These are phyloP conservation scores for Marmota flaviventris DNA, from an alignment of 2,113 vertebrate species.

Conservation along the genomic window DNA sequence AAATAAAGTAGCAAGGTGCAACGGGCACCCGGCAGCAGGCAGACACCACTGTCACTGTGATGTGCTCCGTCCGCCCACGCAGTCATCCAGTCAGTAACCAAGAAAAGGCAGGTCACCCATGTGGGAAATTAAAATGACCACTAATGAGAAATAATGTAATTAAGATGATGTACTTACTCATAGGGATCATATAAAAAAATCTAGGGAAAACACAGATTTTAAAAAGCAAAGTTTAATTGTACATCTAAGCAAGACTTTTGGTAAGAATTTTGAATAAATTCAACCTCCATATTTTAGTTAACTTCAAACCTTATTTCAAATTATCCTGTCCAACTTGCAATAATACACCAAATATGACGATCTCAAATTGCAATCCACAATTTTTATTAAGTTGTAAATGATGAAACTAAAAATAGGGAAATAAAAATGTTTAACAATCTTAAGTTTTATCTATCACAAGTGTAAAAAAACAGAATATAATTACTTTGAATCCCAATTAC, in stretches of 20 bases:
- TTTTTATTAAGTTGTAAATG: slow-evolving; percentile 61
- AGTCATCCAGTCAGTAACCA: neutral
- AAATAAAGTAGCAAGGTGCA: neutral
- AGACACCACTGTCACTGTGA: neutral
- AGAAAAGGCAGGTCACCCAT: neutral
- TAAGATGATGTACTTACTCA: neutral
- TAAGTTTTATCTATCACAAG: neutral
- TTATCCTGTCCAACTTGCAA: slow-evolving; percentile 26
- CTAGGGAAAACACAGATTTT: slow-evolving; percentile 39
- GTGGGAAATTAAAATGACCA: neutral
- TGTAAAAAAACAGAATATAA: neutral
- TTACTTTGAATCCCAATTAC: neutral
- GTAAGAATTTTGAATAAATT: slow-evolving; percentile 50
- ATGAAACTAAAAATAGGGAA: slow-evolving; percentile 39
- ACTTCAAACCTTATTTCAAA: slow-evolving; percentile 46
- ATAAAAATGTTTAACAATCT: neutral
- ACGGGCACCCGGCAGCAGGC: neutral
- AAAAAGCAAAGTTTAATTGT: slow-evolving; percentile 57
- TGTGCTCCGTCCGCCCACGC: neutral
- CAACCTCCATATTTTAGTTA: slow-evolving; percentile 51
- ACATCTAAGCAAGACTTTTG: slow-evolving; percentile 31
- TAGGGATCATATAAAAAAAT: neutral
- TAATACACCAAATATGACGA: slow-evolving; percentile 31
- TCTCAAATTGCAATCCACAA: slow-evolving; percentile 51
- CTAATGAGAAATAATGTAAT: neutral